Base-by-base conservation (phyloP, 2,113 vertebrate species). In the Seriola rivoliana region DNA sequence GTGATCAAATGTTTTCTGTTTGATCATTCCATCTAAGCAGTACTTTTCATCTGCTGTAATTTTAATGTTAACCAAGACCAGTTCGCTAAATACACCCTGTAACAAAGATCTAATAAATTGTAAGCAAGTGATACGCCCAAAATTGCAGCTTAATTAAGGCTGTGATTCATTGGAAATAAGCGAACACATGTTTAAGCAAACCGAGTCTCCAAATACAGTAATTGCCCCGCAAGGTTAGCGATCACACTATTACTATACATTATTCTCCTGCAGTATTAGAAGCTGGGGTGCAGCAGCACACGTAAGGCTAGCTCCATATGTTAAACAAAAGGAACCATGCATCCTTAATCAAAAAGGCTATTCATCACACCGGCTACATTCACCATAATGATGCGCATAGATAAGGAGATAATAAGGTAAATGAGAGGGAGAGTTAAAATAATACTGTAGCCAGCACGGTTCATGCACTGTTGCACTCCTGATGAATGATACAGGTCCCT, bases 401-500 rank as follows among this genome's bases (percentile, higher is more conserved):
- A 91, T 91, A 89, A 90, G 90, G 82, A 92, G 93, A 92, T 93
- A 91, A 94, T 91, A 91, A 81, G 86, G 80, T 83, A 91, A 94
- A 93, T 93, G 91, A 93, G 91, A 91, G 80, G 89, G 88, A 93
- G 88, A 91, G 89, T 91, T 90, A 63, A 91, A 88, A 93, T 91
- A 90, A 93, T 85, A 88, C 76, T n/a, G 50, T 82, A 86, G 88
- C 89, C 85, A 85, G 81, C 80, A 80, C 32, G 54, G 84, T 91
- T 92, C 88, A 93, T 71, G 87, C 90, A 84, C 91, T 85, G 85
- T 69, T 92, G 88, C 90, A 75, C 88, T 59, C 80, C 85, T 93
- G 92, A 93, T 91, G 73, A 93, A 92, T 91, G 88, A 89, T 85
- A 84, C 82, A 50, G 80, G 68, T 83, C 76, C 80, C 72, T 78